These are phyloP conservation scores for Emys orbicularis DNA, from an alignment of 2,797 vertebrate species.

Conservation along the genomic window DNA sequence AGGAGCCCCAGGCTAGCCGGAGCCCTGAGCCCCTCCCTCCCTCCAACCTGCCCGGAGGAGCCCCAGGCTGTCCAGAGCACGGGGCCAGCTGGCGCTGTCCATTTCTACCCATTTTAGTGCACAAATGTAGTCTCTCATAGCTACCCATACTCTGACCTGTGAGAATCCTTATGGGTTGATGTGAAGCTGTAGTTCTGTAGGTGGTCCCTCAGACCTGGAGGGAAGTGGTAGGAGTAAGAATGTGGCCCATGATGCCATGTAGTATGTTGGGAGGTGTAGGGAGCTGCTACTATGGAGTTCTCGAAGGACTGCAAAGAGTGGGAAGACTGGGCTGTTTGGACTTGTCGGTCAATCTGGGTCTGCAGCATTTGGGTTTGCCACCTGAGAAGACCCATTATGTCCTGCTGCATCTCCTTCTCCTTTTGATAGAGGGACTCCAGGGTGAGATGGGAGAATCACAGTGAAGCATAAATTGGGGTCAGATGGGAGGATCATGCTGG, in stretches of 20 bases:
- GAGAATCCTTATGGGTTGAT: no score
- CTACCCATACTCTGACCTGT: no score
- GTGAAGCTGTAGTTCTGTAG: no score
- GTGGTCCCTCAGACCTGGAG: no score
- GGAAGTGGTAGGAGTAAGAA: neutral
- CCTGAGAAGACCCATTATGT: neutral
- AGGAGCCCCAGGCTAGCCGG: no score
- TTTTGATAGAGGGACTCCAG: neutral
- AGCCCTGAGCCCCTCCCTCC: no score
- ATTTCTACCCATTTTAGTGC: no score
- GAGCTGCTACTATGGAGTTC: neutral
- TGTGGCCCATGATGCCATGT: neutral
- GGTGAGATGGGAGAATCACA: neutral
- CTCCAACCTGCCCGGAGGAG: no score
- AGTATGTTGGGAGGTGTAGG: neutral
- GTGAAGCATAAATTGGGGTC: neutral
- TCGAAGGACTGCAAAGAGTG: neutral
- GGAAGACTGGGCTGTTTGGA: neutral
- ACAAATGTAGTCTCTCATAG: no score
- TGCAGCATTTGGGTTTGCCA: neutral
- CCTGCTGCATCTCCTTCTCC: neutral
- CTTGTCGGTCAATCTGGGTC: neutral
- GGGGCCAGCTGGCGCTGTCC: no score
- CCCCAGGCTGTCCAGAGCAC: no score
- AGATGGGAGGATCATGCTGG: neutral